Evolutionary conservation across 2,797 vertebrate species (phyloP).

Genomic region (Dipus sagitta): DNA sequence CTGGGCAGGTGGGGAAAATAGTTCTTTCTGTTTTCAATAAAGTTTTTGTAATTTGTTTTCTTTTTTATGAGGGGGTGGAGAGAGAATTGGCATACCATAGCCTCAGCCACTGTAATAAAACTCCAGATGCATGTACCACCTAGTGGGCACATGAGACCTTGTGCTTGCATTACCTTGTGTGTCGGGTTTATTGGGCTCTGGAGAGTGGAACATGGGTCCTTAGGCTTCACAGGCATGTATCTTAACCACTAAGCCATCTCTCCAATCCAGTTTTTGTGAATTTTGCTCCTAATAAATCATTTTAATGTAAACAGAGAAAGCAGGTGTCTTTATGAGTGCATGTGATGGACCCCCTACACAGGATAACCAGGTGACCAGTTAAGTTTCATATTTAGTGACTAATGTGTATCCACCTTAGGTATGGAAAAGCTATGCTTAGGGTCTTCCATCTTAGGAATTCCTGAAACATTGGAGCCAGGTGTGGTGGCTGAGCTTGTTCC

Average conservation of each 20-base stretch:
- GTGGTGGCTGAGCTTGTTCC: not conserved
- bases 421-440: not conserved
- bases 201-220: no score
- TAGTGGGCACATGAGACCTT: no score
- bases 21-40: not conserved
- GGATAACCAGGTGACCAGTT: not conserved
- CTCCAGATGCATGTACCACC: no score
- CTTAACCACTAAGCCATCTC: not conserved
- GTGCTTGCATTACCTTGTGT: no score
- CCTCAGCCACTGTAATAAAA: no score
- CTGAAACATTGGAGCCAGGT: not conserved
- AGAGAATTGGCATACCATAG: no score
- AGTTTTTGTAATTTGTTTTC: no score
- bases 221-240: no score
- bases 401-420: not conserved
- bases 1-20: not conserved
- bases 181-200: no score
- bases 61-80: no score
- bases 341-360: not conserved
- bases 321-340: not conserved
- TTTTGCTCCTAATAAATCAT: not conserved
- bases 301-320: conserved; percentile 21
- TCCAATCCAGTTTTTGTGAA: not conserved
- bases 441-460: not conserved
- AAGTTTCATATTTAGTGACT: not conserved